Base-by-base conservation (phyloP, 2,797 vertebrate species). In the Hylomyscus alleni region DNA sequence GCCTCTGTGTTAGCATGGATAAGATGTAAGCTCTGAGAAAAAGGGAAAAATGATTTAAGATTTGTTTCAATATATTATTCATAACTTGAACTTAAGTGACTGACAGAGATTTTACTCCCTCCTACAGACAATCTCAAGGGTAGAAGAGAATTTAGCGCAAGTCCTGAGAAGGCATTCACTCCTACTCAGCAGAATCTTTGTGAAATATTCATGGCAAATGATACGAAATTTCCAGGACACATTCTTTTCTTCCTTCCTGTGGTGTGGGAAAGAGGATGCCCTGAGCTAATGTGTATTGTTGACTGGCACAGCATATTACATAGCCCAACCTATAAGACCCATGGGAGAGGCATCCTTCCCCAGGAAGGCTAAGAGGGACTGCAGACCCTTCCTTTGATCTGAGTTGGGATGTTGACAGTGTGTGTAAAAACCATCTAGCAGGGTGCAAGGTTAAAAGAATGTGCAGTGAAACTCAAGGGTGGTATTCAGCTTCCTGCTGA, bases 11-110 rank as follows among this genome's bases (percentile, higher is more conserved):
- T 83, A 92, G 52, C 72, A 50, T 31, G 76, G 89, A 54, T 60
- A 75, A 54, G 76, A 37, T 1, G 24, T 67, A 78, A 82, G 76
- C 62, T 24, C 90, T 65, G 50, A 65, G 52, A 31, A 54, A 84
- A 19, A 67, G 75, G 91, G 52, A 44, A 75, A 89, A 78, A 67
- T 37, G 34, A 78, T 34, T 73, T 20, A 13, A 88, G 94, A 62
- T 87, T 88, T 54, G 56, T 84, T 54, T 40, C 56, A 29, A 84
- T 80, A 52, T n/a, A 87, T 88, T 69, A 88, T 88, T 97, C 72
- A 69, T 80, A 90, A 91, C 65, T 54, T 5, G 10, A 34, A n/a
- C 69, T 58, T 73, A 37, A 22, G 78, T 5, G 0, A 44, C 67
- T 0, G 2, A 58, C 13, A 14, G 22, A 31, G 60, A 73, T 56